Percentiles rank a stretch among this genome's conserved stretches.
These are phyloP conservation scores for Loris lydekkerianus DNA, from an alignment of 2,797 vertebrate species.

Conservation along the genomic window DNA sequence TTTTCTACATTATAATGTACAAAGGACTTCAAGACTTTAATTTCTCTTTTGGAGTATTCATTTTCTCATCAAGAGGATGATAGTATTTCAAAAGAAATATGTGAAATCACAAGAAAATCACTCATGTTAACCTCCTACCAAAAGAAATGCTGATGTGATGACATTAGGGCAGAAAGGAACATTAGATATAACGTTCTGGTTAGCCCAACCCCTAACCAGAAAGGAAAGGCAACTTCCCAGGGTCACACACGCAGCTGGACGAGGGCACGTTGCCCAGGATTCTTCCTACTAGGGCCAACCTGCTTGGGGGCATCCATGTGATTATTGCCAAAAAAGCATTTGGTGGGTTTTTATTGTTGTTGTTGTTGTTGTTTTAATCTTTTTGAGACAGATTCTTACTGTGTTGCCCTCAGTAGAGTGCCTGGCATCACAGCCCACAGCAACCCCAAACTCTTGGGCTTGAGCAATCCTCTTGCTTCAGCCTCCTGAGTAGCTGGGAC, in stretches of 20 bases:
- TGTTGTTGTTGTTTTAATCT: neutral
- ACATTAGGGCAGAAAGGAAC: neutral
- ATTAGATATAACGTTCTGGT: neutral
- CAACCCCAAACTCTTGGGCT: no score
- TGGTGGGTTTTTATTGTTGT: neutral
- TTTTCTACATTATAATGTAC: neutral
- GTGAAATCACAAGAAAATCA: neutral
- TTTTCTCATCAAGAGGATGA: neutral
- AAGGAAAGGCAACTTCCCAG: neutral
- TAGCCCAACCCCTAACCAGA: neutral
- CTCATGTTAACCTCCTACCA: neutral
- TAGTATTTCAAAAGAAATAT: neutral
- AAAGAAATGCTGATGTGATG: neutral
- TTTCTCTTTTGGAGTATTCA: conserved; percentile 28
- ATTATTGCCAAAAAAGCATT: neutral
- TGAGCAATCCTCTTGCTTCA: no score
- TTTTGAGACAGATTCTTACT: neutral
- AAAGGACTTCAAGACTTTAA: neutral
- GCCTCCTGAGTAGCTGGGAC: no score
- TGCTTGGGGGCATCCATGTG: neutral
- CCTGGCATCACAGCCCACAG: no score
- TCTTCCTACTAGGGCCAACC: neutral
- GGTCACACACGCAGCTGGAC: neutral
- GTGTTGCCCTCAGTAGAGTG: no score
- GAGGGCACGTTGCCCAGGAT: neutral